These are phyloP conservation scores for Meleagris gallopavo DNA, from an alignment of 2,113 vertebrate species.

Conservation along the genomic window DNA sequence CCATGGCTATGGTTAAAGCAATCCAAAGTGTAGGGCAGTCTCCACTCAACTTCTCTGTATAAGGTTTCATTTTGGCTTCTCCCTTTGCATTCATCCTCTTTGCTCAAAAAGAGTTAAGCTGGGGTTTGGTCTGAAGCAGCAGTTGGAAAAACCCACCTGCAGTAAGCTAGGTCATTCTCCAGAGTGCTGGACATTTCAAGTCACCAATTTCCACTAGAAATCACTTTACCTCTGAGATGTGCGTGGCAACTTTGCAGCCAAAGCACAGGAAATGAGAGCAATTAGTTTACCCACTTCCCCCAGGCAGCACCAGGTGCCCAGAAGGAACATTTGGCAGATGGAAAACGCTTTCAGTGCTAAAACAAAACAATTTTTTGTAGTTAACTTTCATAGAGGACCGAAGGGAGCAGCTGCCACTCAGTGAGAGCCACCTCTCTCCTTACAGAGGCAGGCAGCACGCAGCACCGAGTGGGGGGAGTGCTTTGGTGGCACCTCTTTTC, in stretches of 20 bases:
- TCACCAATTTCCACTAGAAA: neutral
- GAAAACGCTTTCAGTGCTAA: neutral
- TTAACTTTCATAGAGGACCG: neutral
- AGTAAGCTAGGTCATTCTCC: neutral
- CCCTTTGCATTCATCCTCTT: neutral
- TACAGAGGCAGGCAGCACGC: neutral
- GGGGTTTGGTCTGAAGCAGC: neutral
- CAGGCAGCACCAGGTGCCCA: neutral
- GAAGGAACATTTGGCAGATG: constrained; percentile 33
- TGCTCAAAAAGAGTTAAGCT: neutral
- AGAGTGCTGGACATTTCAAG: neutral
- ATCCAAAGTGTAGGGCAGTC: neutral
- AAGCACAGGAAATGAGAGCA: constrained; percentile 20
- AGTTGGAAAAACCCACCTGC: neutral
- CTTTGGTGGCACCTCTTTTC: neutral
- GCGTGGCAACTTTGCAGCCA: neutral
- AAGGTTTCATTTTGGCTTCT: neutral
- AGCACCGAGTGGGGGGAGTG: rapidly evolving
- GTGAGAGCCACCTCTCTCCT: neutral
- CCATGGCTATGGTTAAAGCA: neutral
- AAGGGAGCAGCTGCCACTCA: neutral
- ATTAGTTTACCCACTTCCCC: neutral
- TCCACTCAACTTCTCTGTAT: neutral
- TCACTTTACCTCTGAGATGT: neutral
- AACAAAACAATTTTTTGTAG: neutral